Evolutionary conservation across 2,797 vertebrate species (phyloP).

Genomic region (Todus mexicanus): DNA sequence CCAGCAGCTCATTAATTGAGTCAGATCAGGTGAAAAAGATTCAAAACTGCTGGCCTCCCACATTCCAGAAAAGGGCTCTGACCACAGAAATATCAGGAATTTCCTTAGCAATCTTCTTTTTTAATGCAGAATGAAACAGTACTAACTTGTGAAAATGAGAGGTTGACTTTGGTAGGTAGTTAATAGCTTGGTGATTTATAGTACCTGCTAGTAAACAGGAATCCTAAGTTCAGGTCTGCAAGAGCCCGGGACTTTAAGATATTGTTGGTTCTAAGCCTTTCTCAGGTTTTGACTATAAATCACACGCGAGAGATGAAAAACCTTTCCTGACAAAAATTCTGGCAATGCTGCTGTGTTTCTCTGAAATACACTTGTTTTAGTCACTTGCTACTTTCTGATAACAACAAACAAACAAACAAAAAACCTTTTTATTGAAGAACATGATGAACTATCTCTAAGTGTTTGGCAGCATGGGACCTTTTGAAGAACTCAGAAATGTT

Average conservation of each 20-base stretch:
- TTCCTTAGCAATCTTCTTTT: neutral
- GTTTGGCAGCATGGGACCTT: neutral
- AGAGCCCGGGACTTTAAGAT: neutral
- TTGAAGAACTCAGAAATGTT: neutral
- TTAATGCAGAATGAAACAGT: neutral
- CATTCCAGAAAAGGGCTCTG: neutral
- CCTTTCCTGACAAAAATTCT: conserved; percentile 20
- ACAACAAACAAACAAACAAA: neutral
- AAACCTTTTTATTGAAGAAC: neutral
- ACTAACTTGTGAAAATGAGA: neutral
- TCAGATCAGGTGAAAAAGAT: conserved; percentile 1
- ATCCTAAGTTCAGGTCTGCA: conserved; percentile 4
- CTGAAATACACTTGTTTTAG: neutral
- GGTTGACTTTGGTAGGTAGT: neutral
- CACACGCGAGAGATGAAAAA: conserved; percentile 11
- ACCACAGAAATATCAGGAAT: neutral
- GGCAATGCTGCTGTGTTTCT: neutral
- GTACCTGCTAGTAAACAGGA: neutral
- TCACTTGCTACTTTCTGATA: neutral
- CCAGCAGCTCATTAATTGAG: conserved; percentile 2
- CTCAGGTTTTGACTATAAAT: conserved; percentile 21
- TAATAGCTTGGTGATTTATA: conserved; percentile 28
- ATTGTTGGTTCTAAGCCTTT: neutral
- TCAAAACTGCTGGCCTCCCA: neutral
- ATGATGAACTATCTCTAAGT: neutral